Evolutionary conservation across 2,797 vertebrate species (phyloP).

Genomic region (Cygnus olor): DNA sequence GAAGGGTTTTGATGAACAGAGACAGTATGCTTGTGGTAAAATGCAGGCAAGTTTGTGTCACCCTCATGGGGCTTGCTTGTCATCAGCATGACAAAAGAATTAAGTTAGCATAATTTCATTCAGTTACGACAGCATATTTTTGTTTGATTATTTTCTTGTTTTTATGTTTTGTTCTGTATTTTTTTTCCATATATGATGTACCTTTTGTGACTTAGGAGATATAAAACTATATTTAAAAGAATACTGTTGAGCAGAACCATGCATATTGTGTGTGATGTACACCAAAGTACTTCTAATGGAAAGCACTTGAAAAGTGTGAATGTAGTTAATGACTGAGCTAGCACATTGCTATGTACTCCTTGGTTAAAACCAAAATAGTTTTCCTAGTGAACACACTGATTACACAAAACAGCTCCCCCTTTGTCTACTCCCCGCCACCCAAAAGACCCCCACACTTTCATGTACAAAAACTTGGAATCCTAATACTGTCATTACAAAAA

Average conservation of each 20-base stretch:
- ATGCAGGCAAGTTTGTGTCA: background rate
- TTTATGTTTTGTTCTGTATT: background rate
- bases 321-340: background rate
- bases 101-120: background rate
- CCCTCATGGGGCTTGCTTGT: background rate
- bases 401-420: background rate
- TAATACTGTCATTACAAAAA: background rate
- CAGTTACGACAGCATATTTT: accelerated
- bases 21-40: background rate
- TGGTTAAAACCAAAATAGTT: background rate
- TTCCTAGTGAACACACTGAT: background rate
- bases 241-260: background rate
- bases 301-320: background rate
- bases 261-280: background rate
- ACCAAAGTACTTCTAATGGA: background rate
- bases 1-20: background rate
- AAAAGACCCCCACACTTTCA: background rate
- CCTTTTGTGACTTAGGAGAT: background rate
- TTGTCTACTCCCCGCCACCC: background rate
- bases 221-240: background rate
- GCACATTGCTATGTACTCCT: background rate
- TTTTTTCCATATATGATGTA: background rate
- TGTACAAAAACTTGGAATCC: background rate
- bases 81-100: background rate
- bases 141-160: background rate